These are phyloP conservation scores for Apteryx owenii DNA, from an alignment of 2,113 vertebrate species.

Conservation along the genomic window DNA sequence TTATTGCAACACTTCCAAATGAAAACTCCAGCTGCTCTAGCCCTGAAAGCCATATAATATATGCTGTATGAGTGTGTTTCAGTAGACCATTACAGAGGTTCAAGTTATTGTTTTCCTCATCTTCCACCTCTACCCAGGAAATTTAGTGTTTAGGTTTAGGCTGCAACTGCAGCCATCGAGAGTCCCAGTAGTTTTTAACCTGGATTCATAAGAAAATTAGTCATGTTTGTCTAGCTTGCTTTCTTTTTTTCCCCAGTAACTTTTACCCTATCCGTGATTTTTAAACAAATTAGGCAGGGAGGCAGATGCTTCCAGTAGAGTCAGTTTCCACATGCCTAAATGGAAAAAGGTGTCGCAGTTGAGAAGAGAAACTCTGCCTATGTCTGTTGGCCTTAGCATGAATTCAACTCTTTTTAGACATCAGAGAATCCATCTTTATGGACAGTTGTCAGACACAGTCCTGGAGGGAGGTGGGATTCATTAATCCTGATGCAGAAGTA, in stretches of 20 bases:
- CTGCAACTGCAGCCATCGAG: background rate
- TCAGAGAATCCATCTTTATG: background rate
- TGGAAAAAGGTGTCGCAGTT: background rate
- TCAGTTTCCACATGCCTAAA: background rate
- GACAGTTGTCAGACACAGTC: background rate
- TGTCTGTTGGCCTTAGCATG: background rate
- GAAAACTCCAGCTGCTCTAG: slow-evolving; percentile 57
- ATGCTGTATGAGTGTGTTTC: slow-evolving; percentile 2
- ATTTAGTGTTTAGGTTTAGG: background rate
- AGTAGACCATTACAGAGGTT: background rate
- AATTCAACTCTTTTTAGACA: background rate
- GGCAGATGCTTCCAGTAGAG: background rate
- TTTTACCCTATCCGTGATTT: background rate
- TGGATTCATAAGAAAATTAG: background rate
- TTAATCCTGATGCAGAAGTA: background rate
- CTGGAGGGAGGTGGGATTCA: background rate
- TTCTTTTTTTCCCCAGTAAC: background rate
- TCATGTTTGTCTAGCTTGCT: background rate
- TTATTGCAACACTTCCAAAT: slow-evolving; percentile 45
- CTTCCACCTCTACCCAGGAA: slow-evolving; percentile 11
- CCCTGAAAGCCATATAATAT: background rate
- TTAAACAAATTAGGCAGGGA: background rate
- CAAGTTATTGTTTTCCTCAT: slow-evolving; percentile 12
- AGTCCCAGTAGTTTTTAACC: background rate
- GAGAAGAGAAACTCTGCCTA: background rate